Conservation (phyloP, 2,113 vertebrate genomes). For the Caranx ignobilis region DNA sequence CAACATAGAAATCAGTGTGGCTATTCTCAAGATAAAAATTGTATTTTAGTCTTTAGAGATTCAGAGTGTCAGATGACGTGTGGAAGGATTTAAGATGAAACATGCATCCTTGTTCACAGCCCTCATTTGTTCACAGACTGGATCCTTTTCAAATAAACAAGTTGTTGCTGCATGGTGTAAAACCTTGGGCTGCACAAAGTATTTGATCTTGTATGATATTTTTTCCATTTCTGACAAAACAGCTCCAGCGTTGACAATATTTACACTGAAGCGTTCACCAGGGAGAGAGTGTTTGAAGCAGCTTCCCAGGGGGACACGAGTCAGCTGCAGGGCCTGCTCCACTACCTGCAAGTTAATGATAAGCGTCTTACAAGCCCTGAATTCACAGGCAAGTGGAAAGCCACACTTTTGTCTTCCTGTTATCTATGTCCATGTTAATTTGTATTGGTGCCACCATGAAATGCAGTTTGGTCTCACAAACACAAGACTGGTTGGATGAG, state of each 20-base stretch:
- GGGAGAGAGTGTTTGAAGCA: slow-evolving; percentile 86
- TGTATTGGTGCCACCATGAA: not conserved
- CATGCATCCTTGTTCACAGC: not conserved
- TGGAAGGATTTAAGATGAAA: not conserved
- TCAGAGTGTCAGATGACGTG: not conserved
- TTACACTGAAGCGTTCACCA: slow-evolving; percentile 34
- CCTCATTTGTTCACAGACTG: not conserved
- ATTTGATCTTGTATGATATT: not conserved
- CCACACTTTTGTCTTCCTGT: not conserved
- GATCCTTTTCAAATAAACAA: too few species aligned
- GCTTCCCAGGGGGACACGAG: slow-evolving; percentile 83
- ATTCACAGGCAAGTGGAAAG: slow-evolving; percentile 84
- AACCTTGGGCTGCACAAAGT: not conserved
- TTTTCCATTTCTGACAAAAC: slow-evolving; percentile 2
- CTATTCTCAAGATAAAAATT: not conserved
- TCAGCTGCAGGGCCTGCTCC: slow-evolving; percentile 84
- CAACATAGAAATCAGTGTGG: not conserved
- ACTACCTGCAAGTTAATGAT: slow-evolving; percentile 83
- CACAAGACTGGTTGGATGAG: not conserved
- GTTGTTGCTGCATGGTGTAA: not conserved
- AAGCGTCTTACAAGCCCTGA: slow-evolving; percentile 87
- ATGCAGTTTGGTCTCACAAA: too few species aligned
- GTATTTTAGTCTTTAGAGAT: not conserved
- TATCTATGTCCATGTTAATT: not conserved
- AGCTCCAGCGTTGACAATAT: rapidly evolving